Base-by-base conservation (phyloP, 2,113 vertebrate species). In the Platichthys stellatus region DNA sequence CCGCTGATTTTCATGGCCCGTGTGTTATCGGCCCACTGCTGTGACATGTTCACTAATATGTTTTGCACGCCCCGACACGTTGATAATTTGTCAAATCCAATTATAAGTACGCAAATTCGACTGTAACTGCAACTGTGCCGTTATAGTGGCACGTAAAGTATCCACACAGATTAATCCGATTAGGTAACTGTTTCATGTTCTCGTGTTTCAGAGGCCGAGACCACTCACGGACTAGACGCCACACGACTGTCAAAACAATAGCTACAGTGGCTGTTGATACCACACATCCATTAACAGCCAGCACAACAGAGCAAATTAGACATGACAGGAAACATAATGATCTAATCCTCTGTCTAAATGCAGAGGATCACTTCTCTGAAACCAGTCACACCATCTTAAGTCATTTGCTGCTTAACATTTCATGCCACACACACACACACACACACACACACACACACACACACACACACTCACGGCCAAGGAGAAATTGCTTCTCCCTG, bases 281-380 rank as follows among this genome's bases (percentile, higher is more conserved):
- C 58, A 43, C 61, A 78, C 56, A 64, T 79, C 72, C 38, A 70
- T 77, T 66, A 73, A 69, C 57, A 74, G 9, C 15, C 15, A 59
- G 21, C 23, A 83, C 77, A 74, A 67, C 49, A 24, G 24, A 59
- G 51, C 69, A 49, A 70, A 84, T 76, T 81, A 51, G 23, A 81
- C 54, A 31, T 2, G 68, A 76, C 56, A 67, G 57, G 47, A 63
- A 45, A 74, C 43, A 74, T 64, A 74, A 80, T 18, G 24, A 81
- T 78, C 18, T 35, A 53, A 64, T 81, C 63, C 20, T 21, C 47
- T 45, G 67, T 47, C 61, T 66, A 63, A 72, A 66, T 57, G 31
- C 60, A 74, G 21, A 43, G 24, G 9, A 69, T 0, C 2, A 43
- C 24, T 60, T 73, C 57, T 47, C 53, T 14, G 21, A 82, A 68